Evolutionary conservation across 2,797 vertebrate species (phyloP), one percentile per base, ranked within the genome.

Genomic region (Esox lucius): DNA sequence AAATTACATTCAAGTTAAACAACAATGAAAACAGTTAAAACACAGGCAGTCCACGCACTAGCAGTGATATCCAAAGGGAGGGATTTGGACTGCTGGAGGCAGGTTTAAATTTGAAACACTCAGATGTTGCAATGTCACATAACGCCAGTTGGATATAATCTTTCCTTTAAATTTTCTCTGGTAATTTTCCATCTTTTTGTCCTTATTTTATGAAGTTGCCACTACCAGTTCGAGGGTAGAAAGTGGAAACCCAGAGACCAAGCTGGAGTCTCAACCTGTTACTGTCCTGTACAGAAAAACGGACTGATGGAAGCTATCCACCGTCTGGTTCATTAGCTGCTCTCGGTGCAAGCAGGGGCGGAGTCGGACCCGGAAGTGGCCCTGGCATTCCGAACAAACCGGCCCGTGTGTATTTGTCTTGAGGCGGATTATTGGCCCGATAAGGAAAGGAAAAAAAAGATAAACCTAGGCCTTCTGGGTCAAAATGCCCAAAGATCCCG

Each of bases 271-370:
- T 28, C 26, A 16, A 65, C 69, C 70, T 28, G 53, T 33, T 71
- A 74, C 51, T 72, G 3, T 46, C 42, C 11, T 46, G 7, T 39
- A 7, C 35, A 39, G 46, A 9, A 46, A 8, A 1, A 4, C 42
- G 46, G 42, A 46, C 2, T 46, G 5, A 2, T 35, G 33, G 33
- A 35, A 33, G 35, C 33, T 5, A 2, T 80, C 78, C 67, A 78
- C 78, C 83, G 79, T 76, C 75, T 80, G 84, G 84, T 86, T 86
- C 83, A 86, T 87, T 80, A 81, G 71, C 65, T 28, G 75, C 78
- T 84, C 61, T 68, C 61, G 79, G 75, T 67, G 70, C 33, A 2
- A 2, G 33, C 2, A 35, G 33, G 33, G 33, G 33, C 33, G 35
- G 33, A 35, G 2, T 35, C 2, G 33, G 5, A 35, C 5, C 33